These are phyloP conservation scores for Grallaria varia DNA, from an alignment of 2,113 vertebrate species.

Conservation along the genomic window DNA sequence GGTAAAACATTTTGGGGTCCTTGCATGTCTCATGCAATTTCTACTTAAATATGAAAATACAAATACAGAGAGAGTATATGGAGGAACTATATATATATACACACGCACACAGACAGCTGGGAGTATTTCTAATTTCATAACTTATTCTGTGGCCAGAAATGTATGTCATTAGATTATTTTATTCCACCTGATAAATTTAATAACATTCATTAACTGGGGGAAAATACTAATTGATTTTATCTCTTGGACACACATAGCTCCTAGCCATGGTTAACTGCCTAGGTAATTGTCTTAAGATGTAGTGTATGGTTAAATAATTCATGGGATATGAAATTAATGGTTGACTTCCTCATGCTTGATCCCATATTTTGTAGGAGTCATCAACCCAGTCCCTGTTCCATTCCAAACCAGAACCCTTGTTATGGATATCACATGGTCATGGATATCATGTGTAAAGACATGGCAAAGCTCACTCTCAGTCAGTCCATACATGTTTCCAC, in stretches of 20 bases:
- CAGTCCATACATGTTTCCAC: background rate
- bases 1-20: background rate
- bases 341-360: background rate
- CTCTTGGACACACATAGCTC: background rate
- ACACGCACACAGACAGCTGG: background rate
- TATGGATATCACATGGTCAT: background rate
- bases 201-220: constrained; percentile 11
- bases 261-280: background rate
- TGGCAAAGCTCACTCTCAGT: background rate
- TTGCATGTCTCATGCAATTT: background rate
- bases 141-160: background rate
- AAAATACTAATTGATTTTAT: constrained; percentile 20
- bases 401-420: background rate
- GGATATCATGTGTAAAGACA: background rate
- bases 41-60: background rate
- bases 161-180: background rate
- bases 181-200: constrained; percentile 5
- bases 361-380: background rate
- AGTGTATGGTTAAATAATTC: background rate
- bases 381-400: background rate
- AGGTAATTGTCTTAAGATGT: background rate
- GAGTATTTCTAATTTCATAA: background rate
- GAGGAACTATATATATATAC: background rate
- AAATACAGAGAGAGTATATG: background rate
- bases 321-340: background rate